Base-by-base conservation (phyloP, 2,888 invertebrate species). In the Papilio protenor region DNA sequence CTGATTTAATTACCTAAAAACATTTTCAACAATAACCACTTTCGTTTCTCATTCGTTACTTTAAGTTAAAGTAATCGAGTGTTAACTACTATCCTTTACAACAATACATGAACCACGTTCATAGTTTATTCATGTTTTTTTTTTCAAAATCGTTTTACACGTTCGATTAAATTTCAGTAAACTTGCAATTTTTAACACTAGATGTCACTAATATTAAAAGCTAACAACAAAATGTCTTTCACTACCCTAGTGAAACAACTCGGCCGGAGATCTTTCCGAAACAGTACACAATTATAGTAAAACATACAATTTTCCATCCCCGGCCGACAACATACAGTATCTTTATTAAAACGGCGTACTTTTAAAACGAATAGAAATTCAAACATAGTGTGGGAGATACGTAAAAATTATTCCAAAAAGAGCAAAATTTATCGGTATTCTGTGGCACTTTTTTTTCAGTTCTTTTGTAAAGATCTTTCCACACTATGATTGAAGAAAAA, bases 151-250 rank as follows among this genome's bases (percentile, higher is more conserved):
- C 85, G 85, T 86, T 83, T 84, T 85, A 86, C 83, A 85, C 80
- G 81, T 84, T 85, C 82, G 82, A 73, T 89, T 87, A 84, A 87
- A 88, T 89, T 89, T 89, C 86, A 85, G 89, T 91, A 88, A 92
- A 89, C 84, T 91, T 91, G 89, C 90, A 88, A 88, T 89, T 91
- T 11, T 90, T 89, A 92, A 91, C 91, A 92, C 94, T 94, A 94
- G 86, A 92, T 94, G 95, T 94, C 94, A 94, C 95, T 95, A 95
- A 95, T 92, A 90, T 93, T 93, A 93, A 92, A 94, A 93, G 91
- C 92, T 94, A 93, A 91, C 89, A 86, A 88, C 86, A 85, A 83
- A 82, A 82, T 83, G 89, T 91, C 87, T 85, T 87, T 87, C 84
- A 82, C 79, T 78, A 80, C 74, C 76, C 80, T 80, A 81, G 59